Evolutionary conservation across 2,888 invertebrate genomes (phyloP).

Genomic region (Strigamia maritima): DNA sequence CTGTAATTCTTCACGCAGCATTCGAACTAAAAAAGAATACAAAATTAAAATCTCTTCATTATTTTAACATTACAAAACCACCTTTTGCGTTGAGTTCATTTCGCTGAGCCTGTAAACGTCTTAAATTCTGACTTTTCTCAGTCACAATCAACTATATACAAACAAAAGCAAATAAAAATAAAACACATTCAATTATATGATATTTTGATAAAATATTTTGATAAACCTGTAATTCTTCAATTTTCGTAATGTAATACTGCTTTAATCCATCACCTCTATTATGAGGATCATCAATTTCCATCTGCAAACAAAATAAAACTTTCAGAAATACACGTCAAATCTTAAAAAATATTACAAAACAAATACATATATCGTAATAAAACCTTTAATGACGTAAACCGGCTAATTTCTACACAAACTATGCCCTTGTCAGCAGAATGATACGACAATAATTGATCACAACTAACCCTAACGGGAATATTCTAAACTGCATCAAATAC

Average conservation of each 20-base stretch:
- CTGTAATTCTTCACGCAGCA: conserved; percentile 95
- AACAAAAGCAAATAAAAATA: conserved; percentile 39
- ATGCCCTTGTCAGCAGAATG: neutral
- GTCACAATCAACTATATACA: conserved; percentile 70
- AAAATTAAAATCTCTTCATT: conserved; percentile 7
- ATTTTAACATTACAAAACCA: conserved; percentile 48
- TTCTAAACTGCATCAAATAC: neutral
- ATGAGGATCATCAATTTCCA: conserved; percentile 50
- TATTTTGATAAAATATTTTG: conserved; percentile 39
- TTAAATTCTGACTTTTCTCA: conserved; percentile 95
- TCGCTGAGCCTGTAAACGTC: conserved; percentile 94
- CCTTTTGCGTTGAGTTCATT: conserved; percentile 99
- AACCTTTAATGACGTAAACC: neutral
- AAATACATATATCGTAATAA: neutral
- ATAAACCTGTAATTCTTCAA: conserved; percentile 91
- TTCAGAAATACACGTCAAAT: too few relatives aligned
- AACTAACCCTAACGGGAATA: neutral
- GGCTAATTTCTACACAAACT: neutral
- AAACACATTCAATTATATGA: conserved; percentile 26
- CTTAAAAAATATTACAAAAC: too few relatives aligned
- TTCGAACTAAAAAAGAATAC: conserved; percentile 67
- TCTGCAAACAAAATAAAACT: conserved; percentile 45
- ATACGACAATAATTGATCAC: neutral
- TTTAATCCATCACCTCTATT: conserved; percentile 81
- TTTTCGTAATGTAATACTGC: conserved; percentile 95